Percentiles rank a stretch among this genome's conserved stretches.
Conservation (phyloP, 2,888 invertebrate species). For the Sarcophaga subvicina region DNA sequence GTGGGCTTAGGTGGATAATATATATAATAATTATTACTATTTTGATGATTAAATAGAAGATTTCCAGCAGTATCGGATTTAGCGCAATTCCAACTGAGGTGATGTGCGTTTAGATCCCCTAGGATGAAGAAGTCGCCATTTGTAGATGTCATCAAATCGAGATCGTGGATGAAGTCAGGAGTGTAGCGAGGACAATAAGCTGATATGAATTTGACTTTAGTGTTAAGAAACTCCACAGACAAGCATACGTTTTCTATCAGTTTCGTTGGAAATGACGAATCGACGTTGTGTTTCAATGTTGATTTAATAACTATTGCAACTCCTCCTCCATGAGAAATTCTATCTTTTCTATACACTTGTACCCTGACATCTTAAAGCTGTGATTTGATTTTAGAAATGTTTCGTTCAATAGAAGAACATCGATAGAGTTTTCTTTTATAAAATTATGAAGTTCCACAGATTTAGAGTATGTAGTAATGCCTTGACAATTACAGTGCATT, state of each 20-base stretch:
- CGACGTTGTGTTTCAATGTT: neutral
- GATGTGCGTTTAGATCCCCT: neutral
- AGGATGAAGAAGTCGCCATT: neutral
- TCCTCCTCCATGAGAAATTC: neutral
- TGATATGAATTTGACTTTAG: neutral
- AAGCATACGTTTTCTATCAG: neutral
- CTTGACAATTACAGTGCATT: too few relatives aligned
- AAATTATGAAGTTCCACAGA: too few relatives aligned
- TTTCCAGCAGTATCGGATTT: neutral
- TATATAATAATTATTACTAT: neutral
- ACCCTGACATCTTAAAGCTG: neutral
- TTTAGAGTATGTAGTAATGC: too few relatives aligned
- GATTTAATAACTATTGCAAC: neutral
- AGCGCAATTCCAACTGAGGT: neutral
- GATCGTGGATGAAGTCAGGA: neutral
- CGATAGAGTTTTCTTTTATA: too few relatives aligned
- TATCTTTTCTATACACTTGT: neutral
- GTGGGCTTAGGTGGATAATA: slow-evolving; percentile 6
- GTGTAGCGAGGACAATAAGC: neutral
- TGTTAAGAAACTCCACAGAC: neutral
- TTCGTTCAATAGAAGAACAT: neutral
- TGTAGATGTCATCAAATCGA: neutral
- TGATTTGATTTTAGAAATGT: neutral
- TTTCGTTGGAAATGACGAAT: neutral
- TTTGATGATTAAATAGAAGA: neutral